phyloP scores from a whole-genome alignment of 2,113 vertebrate genomes.

The Proteles cristata region DNA sequence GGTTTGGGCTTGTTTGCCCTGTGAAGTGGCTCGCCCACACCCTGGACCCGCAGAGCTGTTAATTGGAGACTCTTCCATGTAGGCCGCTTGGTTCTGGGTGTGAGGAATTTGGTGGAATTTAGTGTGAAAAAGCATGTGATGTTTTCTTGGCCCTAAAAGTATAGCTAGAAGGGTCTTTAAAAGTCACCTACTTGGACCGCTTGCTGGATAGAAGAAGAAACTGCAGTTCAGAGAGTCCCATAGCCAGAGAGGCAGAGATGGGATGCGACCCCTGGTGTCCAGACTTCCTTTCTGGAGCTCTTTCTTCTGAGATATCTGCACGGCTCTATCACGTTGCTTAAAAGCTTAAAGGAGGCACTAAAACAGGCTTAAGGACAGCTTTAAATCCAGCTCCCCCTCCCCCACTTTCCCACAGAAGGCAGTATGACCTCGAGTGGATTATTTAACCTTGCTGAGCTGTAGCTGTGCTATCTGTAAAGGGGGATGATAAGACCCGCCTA shows the following conservation, averaged over 20 bases:
- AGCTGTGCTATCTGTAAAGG: background rate
- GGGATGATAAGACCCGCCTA: background rate
- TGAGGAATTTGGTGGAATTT: slow-evolving; percentile 63
- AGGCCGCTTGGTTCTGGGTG: slow-evolving; percentile 36
- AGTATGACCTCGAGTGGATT: background rate
- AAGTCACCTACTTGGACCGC: background rate
- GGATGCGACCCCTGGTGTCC: background rate
- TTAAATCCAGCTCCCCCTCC: background rate
- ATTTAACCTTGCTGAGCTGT: background rate
- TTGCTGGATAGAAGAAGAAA: background rate
- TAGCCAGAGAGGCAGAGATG: background rate
- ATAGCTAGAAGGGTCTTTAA: slow-evolving; percentile 10
- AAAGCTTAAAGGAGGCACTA: background rate
- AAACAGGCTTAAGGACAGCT: background rate
- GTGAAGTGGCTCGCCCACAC: background rate
- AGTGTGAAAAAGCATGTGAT: slow-evolving; percentile 60
- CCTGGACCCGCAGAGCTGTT: slow-evolving; percentile 47
- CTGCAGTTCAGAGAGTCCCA: background rate
- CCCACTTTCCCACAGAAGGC: background rate
- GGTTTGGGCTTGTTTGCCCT: slow-evolving; percentile 36
- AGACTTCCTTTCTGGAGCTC: background rate
- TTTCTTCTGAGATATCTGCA: background rate
- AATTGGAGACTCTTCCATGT: slow-evolving; percentile 49
- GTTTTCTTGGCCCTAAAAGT: slow-evolving; percentile 36
- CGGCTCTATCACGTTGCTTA: background rate